These are phyloP conservation scores for Acleris sparsana DNA, from an alignment of 2,888 invertebrate species.

Conservation along the genomic window DNA sequence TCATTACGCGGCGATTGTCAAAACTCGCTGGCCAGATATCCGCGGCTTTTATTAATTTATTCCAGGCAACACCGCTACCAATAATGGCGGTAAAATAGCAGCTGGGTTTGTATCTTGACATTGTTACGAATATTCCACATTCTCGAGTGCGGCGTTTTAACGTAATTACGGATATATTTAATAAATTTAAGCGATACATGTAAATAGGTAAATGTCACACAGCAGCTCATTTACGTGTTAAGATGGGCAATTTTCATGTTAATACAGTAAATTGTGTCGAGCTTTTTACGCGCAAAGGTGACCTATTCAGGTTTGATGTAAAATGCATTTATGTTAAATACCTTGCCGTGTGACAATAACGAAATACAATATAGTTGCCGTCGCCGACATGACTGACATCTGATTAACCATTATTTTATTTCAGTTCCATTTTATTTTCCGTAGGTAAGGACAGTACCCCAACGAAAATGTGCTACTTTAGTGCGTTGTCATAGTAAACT, in stretches of 20 bases:
- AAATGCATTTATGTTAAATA: conserved; percentile 16
- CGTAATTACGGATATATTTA: conserved; percentile 30
- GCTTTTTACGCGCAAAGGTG: conserved; percentile 5
- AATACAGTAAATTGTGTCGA: conserved; percentile 22
- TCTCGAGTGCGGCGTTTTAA: conserved; percentile 22
- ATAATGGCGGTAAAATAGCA: conserved; percentile 24
- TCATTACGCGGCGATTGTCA: conserved; percentile 34
- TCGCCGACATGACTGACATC: background rate
- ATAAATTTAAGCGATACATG: conserved; percentile 24
- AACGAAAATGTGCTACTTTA: too few relatives aligned
- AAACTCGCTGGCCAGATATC: conserved; percentile 25
- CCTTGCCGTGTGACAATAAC: background rate
- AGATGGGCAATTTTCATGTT: conserved; percentile 30
- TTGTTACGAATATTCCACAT: conserved; percentile 29
- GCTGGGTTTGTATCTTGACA: conserved; percentile 14
- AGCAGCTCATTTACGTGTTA: conserved; percentile 25
- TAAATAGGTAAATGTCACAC: conserved; percentile 23
- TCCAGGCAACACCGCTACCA: conserved; percentile 23
- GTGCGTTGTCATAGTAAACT: too few relatives aligned
- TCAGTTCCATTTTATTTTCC: background rate
- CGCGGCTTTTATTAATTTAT: conserved; percentile 14
- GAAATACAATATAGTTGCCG: background rate
- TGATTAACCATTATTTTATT: background rate
- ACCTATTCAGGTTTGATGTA: conserved; percentile 27
- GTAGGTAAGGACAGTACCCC: too few relatives aligned